Base-by-base conservation (phyloP, 1,140 invertebrate genomes). In the Drosophila nannoptera region DNA sequence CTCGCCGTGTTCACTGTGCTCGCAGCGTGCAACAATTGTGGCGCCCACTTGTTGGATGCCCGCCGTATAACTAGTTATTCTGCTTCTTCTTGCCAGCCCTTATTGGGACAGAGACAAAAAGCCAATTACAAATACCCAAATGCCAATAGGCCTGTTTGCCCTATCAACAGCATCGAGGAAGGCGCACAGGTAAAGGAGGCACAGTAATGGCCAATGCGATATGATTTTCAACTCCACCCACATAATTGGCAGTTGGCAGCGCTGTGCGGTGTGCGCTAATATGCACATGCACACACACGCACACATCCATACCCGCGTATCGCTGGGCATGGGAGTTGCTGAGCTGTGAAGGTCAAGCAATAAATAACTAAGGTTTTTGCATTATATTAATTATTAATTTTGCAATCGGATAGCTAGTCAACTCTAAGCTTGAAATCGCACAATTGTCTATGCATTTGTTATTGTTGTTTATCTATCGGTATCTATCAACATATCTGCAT, bases 141-240 rank as follows among this genome's bases (percentile, higher is more conserved):
- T 71, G 69, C 73, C 73, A 69, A 75, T 86, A 86, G 77, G 81
- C 81, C 54, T 62, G 38, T 43, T n/a, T 7, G 63, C 72, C 69
- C 80, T 75, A 83, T 83, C 78, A 46, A 29, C 45, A 46, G 22
- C 45, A 73, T 76, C 76, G 75, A 84, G 78, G 75, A 73, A 69
- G 72, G 61, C 64, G 62, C 4, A 36, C 38, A 36, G 49, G 22
- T n/a, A 46, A 49, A 45, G 32, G 42, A 16, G 45, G 43, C 40
- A 36, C 32, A 58, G 63, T 64, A 78, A 78, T 76, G 73, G 82
- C 81, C 81, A 84, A 84, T 84, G 66, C 81, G 73, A 70, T 78
- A 86, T 70, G 72, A 86, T 73, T 65, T 62, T 72, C 73, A 84
- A 84, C 80, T 84, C 80, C 80, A 84, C 80, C 80, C 80, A 77